Base-by-base conservation (phyloP, 2,888 invertebrate genomes). In the Panzeria rudis region DNA sequence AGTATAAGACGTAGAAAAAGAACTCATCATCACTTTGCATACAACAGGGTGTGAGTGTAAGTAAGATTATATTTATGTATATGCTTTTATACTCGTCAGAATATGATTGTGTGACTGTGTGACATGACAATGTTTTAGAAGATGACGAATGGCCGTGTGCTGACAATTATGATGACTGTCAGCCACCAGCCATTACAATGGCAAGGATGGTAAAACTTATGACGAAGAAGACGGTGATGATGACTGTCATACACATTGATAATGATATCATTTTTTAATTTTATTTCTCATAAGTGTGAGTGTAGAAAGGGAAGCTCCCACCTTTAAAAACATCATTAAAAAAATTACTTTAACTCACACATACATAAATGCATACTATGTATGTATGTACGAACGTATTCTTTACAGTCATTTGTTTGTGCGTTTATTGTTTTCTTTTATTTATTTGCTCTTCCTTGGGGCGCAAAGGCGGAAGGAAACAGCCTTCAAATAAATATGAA, bases 141-240 rank as follows among this genome's bases (percentile, higher is more conserved):
- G 82, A 85, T 79, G 85, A 85, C 78, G 82, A 85, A 85, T 82
- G 82, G 78, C 78, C 69, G 75, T 71, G 64, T 85, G 85, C 82
- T 85, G 85, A 85, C 82, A 85, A 85, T 85, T 82, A 82, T 85
- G 80, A 80, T 72, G 83, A 83, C 80, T 79, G 69, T 56, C 85
- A 61, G 73, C 50, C 80, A 73, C 64, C 64, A 35, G 35, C 23
- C 66, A 66, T 47, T 59, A 84, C 25, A 69, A 69, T 17, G 17
- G 47, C 47, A 7, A 17, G 8, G 47, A 47, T 17, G 38, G 17
- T 68, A 8, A 56, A 72, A 64, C 62, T 69, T 44, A 25, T 56
- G 62, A 41, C 25, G 17, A 68, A 11, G 15, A 44, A 41, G 44
- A 17, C 64, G 72, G 13, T 56, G 54, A 56, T 69, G 38, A 73